Conservation (phyloP, 64 coral and sea anemone genomes). For the Montipora sp. region DNA sequence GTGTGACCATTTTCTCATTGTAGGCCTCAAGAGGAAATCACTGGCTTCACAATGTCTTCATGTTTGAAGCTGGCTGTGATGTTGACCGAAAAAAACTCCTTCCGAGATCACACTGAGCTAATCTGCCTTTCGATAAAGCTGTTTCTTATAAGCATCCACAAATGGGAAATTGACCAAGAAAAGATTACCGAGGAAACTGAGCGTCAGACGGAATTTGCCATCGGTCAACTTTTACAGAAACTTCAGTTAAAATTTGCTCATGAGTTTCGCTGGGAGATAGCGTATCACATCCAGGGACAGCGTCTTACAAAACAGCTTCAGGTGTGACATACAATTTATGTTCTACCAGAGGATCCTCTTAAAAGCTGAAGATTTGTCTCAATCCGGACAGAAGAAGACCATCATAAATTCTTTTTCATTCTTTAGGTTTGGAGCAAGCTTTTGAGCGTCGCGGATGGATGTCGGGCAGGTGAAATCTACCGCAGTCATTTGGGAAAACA, state of each 20-base stretch:
- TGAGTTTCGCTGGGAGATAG: not conserved
- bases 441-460: not conserved
- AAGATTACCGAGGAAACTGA: not conserved
- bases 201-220: not conserved
- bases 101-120: not conserved
- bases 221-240: slow-evolving; percentile 4
- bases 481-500: not conserved
- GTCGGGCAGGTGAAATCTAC: not conserved
- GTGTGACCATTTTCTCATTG: not conserved
- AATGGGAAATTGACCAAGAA: not conserved
- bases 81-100: not conserved
- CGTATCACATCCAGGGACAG: not conserved
- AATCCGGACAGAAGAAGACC: too few relatives aligned
- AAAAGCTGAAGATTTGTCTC: not conserved
- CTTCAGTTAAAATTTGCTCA: not conserved
- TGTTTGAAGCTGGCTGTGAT: slow-evolving; percentile 3
- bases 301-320: not conserved
- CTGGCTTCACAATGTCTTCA: not conserved
- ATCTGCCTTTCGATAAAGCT: slow-evolving; percentile 16
- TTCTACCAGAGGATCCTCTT: not conserved
- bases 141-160: not conserved
- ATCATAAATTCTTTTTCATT: not conserved
- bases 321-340: not conserved
- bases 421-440: not conserved
- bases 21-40: not conserved